These are phyloP conservation scores for Protonemura montana DNA, from an alignment of 2,888 invertebrate genomes.

Conservation along the genomic window DNA sequence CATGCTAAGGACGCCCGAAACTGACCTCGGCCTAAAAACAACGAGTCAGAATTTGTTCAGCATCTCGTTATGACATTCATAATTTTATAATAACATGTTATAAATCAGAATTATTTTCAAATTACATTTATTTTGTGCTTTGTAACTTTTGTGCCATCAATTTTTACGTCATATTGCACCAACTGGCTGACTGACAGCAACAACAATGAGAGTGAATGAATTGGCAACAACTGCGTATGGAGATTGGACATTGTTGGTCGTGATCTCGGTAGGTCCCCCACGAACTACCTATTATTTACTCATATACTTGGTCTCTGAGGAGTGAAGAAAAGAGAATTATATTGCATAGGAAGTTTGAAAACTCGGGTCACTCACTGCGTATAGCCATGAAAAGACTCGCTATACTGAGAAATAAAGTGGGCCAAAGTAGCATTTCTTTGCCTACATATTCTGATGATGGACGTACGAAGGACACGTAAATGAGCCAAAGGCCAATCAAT, in stretches of 20 bases:
- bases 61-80: neutral
- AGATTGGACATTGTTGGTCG: neutral
- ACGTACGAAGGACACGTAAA: slow-evolving; percentile 2
- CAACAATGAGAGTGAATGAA: neutral
- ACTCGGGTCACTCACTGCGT: neutral
- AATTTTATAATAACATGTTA: neutral
- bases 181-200: neutral
- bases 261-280: neutral
- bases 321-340: neutral
- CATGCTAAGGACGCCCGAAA: neutral
- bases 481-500: slow-evolving; percentile 5
- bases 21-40: neutral
- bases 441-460: neutral
- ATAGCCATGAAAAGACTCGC: neutral
- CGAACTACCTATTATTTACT: no score
- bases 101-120: neutral
- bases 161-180: neutral
- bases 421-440: neutral
- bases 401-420: neutral
- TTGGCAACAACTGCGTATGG: neutral
- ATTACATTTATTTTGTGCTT: neutral
- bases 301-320: no score
- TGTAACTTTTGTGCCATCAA: neutral
- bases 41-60: neutral
- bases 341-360: neutral